Base-by-base conservation (phyloP, 30 jellyfish, hydroid and myxozoan genomes). In the Turritopsis rubra region DNA sequence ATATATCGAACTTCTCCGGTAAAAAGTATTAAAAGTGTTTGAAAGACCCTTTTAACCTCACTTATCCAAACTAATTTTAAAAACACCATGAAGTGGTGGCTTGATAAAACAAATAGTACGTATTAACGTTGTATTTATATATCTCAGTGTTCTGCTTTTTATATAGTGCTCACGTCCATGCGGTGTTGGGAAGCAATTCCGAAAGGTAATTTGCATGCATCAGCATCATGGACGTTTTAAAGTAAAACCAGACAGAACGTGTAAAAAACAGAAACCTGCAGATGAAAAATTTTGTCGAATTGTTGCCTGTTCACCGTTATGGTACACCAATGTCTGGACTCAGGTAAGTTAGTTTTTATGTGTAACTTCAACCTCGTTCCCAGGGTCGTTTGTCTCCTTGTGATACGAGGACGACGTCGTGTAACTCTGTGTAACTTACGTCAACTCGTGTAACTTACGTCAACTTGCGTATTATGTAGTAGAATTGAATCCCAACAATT, bases 201-300 rank as follows among this genome's bases (percentile, higher is more conserved):
- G 77, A 68, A 23, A 68, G 30, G 77, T 68, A 1, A 23, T 68
- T n/a, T 68, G 77, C 30, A 68, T 68, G 77, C 31, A 68, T 23
- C 28, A 68, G 8, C 28, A 68, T 68, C 31, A 68, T 68, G 31
- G 30, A 19, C 17, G 8, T 9, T 19, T n/a, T 27, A 9, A 68
- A n/a, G 31, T n/a, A 68, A 68, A n/a, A n/a, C 17, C 31, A n/a
- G 77, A 68, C 17, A 19, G 17, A 9, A 68, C 9, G 30, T 68
- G 77, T 19, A 0, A 23, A n/a, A 27, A 68, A 68, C 28, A 1
- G 8, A 68, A 68, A 68, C 77, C 77, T 7, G 77, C 19, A 16
- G 9, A 23, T 68, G 77, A n/a, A n/a, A 68, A 27, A 68, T 7
- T 27, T 7, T 68, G 77, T 27, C 77, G 77, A 8, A 68, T 7